Conservation (phyloP, 2,888 invertebrate genomes). For the Drosophila siamana region DNA sequence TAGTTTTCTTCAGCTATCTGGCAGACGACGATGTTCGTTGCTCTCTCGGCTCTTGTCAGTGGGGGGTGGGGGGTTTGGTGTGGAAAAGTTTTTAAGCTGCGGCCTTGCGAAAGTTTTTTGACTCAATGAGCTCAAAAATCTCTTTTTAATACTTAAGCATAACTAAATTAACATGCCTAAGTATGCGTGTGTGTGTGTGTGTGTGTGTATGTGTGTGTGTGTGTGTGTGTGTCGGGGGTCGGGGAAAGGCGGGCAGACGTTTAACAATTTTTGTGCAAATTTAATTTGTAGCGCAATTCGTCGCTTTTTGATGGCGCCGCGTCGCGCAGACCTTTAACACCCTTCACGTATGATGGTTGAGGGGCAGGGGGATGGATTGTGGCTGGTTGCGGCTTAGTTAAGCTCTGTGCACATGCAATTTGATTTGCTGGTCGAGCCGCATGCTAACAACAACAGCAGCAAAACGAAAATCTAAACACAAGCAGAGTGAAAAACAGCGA, state of each 20-base stretch:
- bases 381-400: conserved; percentile 45
- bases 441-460: conserved; percentile 11
- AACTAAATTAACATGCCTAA: conserved; percentile 75
- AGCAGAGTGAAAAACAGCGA: conserved; percentile 14
- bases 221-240: too few relatives aligned
- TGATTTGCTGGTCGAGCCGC: conserved; percentile 40
- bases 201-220: conserved; percentile 9
- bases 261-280: conserved; percentile 57
- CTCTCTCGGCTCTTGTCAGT: too few relatives aligned
- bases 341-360: background rate
- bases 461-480: conserved; percentile 1
- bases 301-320: conserved; percentile 43
- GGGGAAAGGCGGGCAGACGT: too few relatives aligned
- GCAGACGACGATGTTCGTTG: background rate
- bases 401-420: conserved; percentile 62
- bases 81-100: conserved; percentile 64
- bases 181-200: conserved; percentile 28
- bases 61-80: too few relatives aligned
- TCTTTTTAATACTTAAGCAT: conserved; percentile 80
- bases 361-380: conserved; percentile 28
- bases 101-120: conserved; percentile 69
- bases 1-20: conserved; percentile 52
- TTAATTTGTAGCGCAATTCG: conserved; percentile 65
- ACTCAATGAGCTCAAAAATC: conserved; percentile 80
- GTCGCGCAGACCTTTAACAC: conserved; percentile 5